Base-by-base conservation (phyloP, 2,888 invertebrate species). In the Epinotia nisella region DNA sequence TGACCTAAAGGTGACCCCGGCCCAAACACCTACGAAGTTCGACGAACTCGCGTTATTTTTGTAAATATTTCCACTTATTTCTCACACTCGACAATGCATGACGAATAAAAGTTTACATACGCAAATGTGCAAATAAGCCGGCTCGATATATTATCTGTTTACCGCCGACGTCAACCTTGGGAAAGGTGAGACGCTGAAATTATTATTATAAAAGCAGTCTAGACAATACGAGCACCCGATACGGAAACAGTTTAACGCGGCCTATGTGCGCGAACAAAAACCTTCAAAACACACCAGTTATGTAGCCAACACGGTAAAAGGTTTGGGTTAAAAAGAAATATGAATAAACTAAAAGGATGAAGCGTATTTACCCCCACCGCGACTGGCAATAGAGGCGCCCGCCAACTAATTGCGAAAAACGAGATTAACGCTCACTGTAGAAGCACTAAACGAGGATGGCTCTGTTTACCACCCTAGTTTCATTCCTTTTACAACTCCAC, bases 381-480 rank as follows among this genome's bases (percentile, higher is more conserved):
- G 85, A 84, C 82, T 83, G 85, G 86, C 85, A 87, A 88, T 86
- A 88, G 84, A 87, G 82, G 86, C 86, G 83, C 85, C 85, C 85
- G 87, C 85, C 85, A 84, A 89, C 90, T 91, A 91, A 92, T 91
- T 90, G 91, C 88, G 87, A 88, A 87, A 90, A 92, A 92, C 90
- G 85, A 90, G 91, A 92, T 92, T 91, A 92, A 90, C 90, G 88
- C 89, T 85, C 86, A 86, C 86, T 83, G 86, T 85, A 87, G 83
- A 85, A 84, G 84, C 87, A 88, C 87, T 90, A 88, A 90, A 90
- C 86, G 84, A 83, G 85, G 86, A 87, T 85, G 86, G 83, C 86
- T 85, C 83, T 87, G 86, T 88, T 89, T 87, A 87, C 88, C 87
- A 82, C 85, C 85, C 83, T 82, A 76, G 85, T 83, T 85, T 85